Evolutionary conservation across 2,797 vertebrate genomes (phyloP), one percentile per base, ranked within the genome.

Genomic region (Gadopsis bispinosus): DNA sequence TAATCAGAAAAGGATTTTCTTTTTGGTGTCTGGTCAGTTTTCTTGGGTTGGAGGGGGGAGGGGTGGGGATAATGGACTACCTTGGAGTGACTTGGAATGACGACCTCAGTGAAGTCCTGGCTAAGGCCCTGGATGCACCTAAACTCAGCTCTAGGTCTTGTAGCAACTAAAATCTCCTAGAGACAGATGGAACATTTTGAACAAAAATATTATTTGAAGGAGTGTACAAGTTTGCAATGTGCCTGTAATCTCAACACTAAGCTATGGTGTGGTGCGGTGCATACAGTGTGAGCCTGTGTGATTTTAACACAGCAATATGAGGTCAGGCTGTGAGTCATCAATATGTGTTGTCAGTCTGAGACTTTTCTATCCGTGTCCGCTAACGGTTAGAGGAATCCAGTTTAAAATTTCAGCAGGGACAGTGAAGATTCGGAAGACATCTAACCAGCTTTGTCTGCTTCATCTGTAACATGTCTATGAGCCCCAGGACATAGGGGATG

Each of bases 251-350:
- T 59, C 22, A 51, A 20, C 62, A 26, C 51, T n/a, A 5, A 54
- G 56, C 12, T 17, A 62, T 29, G 66, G 14, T 4, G 43, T 50
- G 64, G 41, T 58, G 37, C 60, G 64, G 41, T 58, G 37, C 60
- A 31, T 2, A 37, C 8, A 3, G 39, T 20, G 12, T 65, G 59
- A 65, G 20, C 29, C 10, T 17, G 13, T 65, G 35, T 54, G 80
- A 63, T 56, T 51, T 58, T n/a, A 26, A 68, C 37, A 19, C 17
- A 56, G 11, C 35, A 75, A 60, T 47, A 50, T 80, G 79, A 85
- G 55, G 62, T 79, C 81, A 83, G 61, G 33, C 67, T 70, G 72
- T 73, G 77, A 80, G 29, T 82, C 81, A 83, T 61, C 9, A 41
- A 50, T 68, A 83, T 11, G 43, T 70, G 61, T 50, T 63, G 69